Evolutionary conservation across 2,113 vertebrate genomes (phyloP), one percentile per base, ranked within the genome.

Genomic region (Chrysemys picta): DNA sequence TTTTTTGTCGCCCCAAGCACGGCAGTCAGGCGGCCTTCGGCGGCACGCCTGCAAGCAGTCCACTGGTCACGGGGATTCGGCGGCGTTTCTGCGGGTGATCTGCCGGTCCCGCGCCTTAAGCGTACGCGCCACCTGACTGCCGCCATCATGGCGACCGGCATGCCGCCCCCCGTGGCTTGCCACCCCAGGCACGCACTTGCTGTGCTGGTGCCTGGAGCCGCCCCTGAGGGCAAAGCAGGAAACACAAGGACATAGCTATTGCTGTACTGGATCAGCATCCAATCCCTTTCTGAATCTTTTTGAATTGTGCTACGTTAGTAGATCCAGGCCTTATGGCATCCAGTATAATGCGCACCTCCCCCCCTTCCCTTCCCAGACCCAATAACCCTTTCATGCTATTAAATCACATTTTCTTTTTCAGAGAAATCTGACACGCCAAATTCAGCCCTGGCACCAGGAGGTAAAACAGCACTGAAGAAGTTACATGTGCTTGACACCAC

Each of bases 401-500:
- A 10, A 38, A 72, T 72, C 54, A 8, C 45, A 45, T 21, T 54
- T 91, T 85, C 75, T 47, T 27, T 78, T 78, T 78, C 13, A 47
- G 45, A 78, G 13, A 78, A 47, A 47, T 24, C 42, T 45, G 24
- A 76, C 21, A 76, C 27, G 38, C 22, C 42, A 45, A 45, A 47
- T 19, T 38, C 65, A 22, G n/a, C 4, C 8, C 9, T 69, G 35
- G 35, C 62, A 69, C 62, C 47, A 78, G 75, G 75, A 78, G 38
- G 10, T 78, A 47, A 25, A 78, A 78, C 38, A 90, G 50, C 79
- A 82, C n/a, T 0, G 0, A 79, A 5, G 5, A 9, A 0, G 1
- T 21, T 6, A 6, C 75, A 1, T 0, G 56, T 2, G 38, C 31
- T 31, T 3, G 24, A 25, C 9, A 4, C 14, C 1, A 0, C 53